Evolutionary conservation across 2,113 vertebrate genomes (phyloP).

Genomic region (Mystacornis crossleyi): DNA sequence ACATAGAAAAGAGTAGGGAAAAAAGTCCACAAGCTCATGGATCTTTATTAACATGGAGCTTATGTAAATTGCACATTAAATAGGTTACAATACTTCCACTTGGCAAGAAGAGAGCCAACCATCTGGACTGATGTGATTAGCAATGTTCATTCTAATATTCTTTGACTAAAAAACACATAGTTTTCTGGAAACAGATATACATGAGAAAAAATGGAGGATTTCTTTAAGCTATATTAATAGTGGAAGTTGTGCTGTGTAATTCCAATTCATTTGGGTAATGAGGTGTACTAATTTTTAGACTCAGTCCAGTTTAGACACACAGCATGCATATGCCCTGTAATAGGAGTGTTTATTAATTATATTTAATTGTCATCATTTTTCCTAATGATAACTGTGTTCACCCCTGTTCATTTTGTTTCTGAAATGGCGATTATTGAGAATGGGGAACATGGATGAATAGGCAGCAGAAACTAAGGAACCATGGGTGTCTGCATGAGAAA

Average conservation of each 20-base stretch:
- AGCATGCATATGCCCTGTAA: constrained; percentile 63
- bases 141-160: constrained; percentile 64
- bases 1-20: neutral
- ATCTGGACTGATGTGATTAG: constrained; percentile 73
- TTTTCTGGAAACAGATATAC: constrained; percentile 35
- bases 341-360: constrained; percentile 69
- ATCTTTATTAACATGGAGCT: constrained; percentile 56
- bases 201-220: constrained; percentile 24
- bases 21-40: constrained; percentile 14
- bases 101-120: constrained; percentile 62
- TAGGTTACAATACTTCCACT: constrained; percentile 58
- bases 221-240: constrained; percentile 60
- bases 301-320: constrained; percentile 45
- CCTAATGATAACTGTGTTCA: constrained; percentile 49
- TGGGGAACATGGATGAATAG: neutral
- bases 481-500: constrained; percentile 7
- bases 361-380: constrained; percentile 60
- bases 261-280: constrained; percentile 65
- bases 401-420: constrained; percentile 32
- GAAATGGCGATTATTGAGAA: constrained; percentile 3
- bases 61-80: constrained; percentile 64
- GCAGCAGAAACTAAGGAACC: constrained; percentile 25
- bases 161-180: constrained; percentile 53
- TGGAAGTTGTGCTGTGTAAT: constrained; percentile 22
- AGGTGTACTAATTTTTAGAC: constrained; percentile 52